A percentile compares a stretch with the other conserved stretches of the same genome.
Conservation (phyloP, 2,888 invertebrate species). For the Seira musarum region DNA sequence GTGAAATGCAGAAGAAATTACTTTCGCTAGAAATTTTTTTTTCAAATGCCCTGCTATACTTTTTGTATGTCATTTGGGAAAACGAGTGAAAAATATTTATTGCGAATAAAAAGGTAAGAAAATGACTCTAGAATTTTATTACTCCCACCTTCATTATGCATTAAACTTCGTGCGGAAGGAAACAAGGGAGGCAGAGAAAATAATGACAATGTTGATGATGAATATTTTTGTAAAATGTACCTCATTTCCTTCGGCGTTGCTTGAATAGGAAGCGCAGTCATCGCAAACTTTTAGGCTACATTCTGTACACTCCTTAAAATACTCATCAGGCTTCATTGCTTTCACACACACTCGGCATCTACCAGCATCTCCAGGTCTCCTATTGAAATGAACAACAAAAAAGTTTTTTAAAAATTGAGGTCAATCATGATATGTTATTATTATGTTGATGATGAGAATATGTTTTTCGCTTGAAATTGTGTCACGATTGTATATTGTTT, state of each 20-base stretch:
- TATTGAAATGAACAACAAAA: conserved; percentile 15
- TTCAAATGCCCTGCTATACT: no score
- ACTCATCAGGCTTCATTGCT: conserved; percentile 90
- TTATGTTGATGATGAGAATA: no score
- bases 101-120: conserved; percentile 7
- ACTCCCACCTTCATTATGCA: background rate
- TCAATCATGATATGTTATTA: no score
- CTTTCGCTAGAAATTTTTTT: no score
- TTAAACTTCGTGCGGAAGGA: no score
- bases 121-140: background rate
- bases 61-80: no score
- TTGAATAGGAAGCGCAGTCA: conserved; percentile 94
- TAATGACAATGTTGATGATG: background rate
- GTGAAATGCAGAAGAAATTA: no score
- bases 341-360: conserved; percentile 89
- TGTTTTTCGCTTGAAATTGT: no score
- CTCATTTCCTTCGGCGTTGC: conserved; percentile 87
- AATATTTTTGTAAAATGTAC: conserved; percentile 72
- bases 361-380: conserved; percentile 77
- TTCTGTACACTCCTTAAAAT: conserved; percentile 89
- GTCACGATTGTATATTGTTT: no score
- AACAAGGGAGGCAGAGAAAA: no score
- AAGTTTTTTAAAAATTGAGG: no score
- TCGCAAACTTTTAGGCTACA: conserved; percentile 94
- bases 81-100: no score